Base-by-base conservation (phyloP, 2,888 invertebrate genomes). In the Leptopilina drosophilae region DNA sequence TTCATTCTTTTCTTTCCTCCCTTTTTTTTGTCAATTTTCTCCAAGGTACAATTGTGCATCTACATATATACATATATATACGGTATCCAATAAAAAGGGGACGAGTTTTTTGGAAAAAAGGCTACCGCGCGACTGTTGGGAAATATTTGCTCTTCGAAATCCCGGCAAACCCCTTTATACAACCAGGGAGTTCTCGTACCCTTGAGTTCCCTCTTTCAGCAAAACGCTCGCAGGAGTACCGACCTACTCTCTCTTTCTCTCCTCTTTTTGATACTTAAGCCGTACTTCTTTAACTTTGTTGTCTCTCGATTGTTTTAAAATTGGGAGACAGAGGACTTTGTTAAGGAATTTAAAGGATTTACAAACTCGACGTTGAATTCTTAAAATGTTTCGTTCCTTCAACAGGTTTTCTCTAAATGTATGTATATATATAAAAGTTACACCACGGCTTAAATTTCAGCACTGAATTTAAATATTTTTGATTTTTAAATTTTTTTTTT, bases 251-350 rank as follows among this genome's bases (percentile, higher is more conserved):
- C 15, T 40, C 40, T 65, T 14, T 65, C 33, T 33, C 46, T 7
- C 9, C 46, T 46, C 59, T 59, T 53, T 69, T 53, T n/a, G 56
- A 33, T 20, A 73, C 73, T 56, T 73, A 33, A 73, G n/a, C 73
- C 56, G 49, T 49, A 69, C 56, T 56, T 56, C 73, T 73, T 56
- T 33, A 56, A 73, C 73, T 73, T 73, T 73, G 40, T 73, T 73
- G 9, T 73, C 5, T 73, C 33, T n/a, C 73, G 73, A 73, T 73
- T 73, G 73, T 73, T 53, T 73, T 73, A 73, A 33, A 73, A 73
- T 33, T 49, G 56, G 56, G 9, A 26, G 56, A 73, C 73, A 33
- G 53, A 49, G 26, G 53, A 73, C 73, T 73, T 73, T 53, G 56
- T 26, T 73, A 56, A 73, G 53, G 56, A 33, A 73, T 73, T 73